Conservation (phyloP, 2,113 vertebrate species). For the Bambusicola thoracicus region DNA sequence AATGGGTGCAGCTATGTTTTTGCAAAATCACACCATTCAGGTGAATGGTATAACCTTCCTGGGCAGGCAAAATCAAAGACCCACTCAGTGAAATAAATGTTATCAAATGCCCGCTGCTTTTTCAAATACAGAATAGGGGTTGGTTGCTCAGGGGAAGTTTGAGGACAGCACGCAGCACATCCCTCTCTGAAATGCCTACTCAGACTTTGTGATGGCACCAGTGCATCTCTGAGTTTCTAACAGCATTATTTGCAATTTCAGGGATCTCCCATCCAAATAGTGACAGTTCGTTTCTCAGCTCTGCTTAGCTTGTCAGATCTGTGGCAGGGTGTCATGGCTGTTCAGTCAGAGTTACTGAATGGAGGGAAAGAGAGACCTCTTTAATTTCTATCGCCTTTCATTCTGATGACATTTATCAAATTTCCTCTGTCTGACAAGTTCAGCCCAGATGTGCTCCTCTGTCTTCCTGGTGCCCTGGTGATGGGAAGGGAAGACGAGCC, state of each 20-base stretch:
- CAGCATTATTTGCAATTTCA: not conserved
- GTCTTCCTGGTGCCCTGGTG: conserved; percentile 23
- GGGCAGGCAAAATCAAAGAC: not conserved
- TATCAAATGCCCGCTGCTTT: not conserved
- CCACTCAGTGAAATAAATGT: not conserved
- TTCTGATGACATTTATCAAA: conserved; percentile 64
- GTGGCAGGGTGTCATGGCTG: not conserved
- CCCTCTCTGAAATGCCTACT: not conserved
- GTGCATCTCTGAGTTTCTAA: not conserved
- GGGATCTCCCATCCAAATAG: not conserved
- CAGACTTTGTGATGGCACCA: not conserved
- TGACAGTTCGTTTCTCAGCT: conserved; percentile 37
- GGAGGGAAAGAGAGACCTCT: conserved; percentile 7
- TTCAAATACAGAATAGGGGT: accelerated
- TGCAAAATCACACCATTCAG: not conserved
- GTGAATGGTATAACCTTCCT: not conserved
- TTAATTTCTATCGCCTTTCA: conserved; percentile 66
- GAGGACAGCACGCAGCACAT: not conserved
- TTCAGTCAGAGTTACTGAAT: conserved; percentile 39
- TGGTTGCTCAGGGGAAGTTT: not conserved
- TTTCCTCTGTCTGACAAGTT: conserved; percentile 63
- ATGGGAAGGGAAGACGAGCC: conserved; percentile 21
- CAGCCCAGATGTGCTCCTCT: not conserved
- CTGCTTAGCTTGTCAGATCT: conserved; percentile 59
- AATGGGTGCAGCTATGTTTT: not conserved